Base-by-base conservation (phyloP, 1,140 invertebrate species). In the Heterodera schachtii region DNA sequence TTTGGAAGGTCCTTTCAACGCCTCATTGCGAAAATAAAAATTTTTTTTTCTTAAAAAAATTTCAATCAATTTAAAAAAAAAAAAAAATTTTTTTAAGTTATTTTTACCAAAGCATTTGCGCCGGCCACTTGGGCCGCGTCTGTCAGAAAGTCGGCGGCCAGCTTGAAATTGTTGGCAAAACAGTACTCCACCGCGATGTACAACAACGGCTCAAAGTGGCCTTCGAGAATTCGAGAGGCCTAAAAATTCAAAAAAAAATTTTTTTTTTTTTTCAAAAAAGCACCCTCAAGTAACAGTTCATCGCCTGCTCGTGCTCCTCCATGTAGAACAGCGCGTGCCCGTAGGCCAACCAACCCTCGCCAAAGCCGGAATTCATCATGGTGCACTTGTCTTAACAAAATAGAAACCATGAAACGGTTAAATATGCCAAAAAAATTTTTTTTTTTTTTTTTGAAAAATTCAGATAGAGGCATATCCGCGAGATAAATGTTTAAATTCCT, bases 101-200 rank as follows among this genome's bases (percentile, higher is more conserved):
- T 31, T 31, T 31, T 31, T 52, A 87, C 79, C 67, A 88, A 80
- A 13, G 86, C 80, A 83, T 88, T 86, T 11, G 70, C 11, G 21
- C 82, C 86, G 13, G 79, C 78, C 67, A 87, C 75, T 13, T 19
- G 46, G 46, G 75, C 75, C 1, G 87, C 86, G 74, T 87, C 86
- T 9, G 70, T 47, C 16, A 87, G 46, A 81, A 88, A 88, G 43
- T 85, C 74, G 13, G 46, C 67, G 19, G 86, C 87, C 52, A 87
- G 76, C 57, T 86, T 84, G 47, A 85, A 82, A 46, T 88, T 88
- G 71, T 85, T 87, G 41, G 86, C 81, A 41, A 81, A 87, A 31
- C 87, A 83, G 67, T 88, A 81, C 70, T 87, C 83, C 13, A 87
- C 60, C n/a, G 85, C 86, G 21, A 87, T 88, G 73, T 87, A 87